phyloP scores from a whole-genome alignment of 2,113 vertebrate species.

The Elgaria multicarinata region DNA sequence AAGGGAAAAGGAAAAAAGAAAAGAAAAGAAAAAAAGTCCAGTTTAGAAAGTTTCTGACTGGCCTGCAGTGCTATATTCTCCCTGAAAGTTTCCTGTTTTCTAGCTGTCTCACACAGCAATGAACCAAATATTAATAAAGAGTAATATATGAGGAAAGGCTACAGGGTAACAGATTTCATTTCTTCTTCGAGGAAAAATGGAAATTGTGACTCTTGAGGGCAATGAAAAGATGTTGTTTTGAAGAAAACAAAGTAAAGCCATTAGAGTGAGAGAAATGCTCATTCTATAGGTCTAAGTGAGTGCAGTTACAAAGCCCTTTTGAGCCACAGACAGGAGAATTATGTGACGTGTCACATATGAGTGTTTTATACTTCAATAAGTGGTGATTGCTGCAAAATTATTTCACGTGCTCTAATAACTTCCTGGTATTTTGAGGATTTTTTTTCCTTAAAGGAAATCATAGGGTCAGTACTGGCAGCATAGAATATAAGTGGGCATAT shows the following conservation, averaged over 20 bases:
- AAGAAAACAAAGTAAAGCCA: slow-evolving; percentile 22
- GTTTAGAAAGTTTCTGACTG: background rate
- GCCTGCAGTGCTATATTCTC: background rate
- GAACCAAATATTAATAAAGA: slow-evolving; percentile 31
- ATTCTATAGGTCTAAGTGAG: background rate
- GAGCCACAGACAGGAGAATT: background rate
- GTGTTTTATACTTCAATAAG: slow-evolving; percentile 9
- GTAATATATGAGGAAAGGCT: slow-evolving; percentile 16
- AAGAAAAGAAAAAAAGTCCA: background rate
- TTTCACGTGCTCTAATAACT: background rate
- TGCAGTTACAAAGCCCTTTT: slow-evolving; percentile 3
- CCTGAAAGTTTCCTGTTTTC: background rate
- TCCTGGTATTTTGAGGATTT: background rate
- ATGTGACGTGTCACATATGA: background rate
- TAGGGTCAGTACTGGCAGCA: background rate
- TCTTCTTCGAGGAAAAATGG: slow-evolving; percentile 23
- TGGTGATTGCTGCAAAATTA: background rate
- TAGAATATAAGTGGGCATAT: no score
- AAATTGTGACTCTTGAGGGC: slow-evolving; percentile 15
- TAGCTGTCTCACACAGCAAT: background rate
- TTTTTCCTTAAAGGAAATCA: background rate
- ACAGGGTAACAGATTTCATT: slow-evolving; percentile 23
- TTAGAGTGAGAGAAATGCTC: slow-evolving; percentile 10
- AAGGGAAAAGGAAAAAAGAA: no score
- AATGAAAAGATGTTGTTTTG: slow-evolving; percentile 16